Evolutionary conservation across 2,888 invertebrate genomes (phyloP).

Genomic region (Cephus pygmeus): DNA sequence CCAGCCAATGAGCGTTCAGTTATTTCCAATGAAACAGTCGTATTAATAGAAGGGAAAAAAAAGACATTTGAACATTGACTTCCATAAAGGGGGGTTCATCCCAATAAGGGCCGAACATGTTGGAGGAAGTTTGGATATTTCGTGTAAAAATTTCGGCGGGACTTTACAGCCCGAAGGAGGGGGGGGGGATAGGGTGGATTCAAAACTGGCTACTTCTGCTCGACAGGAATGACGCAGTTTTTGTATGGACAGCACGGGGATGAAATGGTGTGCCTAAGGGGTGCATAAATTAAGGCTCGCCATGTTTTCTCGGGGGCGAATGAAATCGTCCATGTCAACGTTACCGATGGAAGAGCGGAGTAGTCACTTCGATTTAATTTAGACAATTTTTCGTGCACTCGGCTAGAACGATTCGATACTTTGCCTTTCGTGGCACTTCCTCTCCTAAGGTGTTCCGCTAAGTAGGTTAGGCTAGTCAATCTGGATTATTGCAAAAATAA

Average conservation of each 20-base stretch:
- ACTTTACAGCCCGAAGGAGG: not conserved
- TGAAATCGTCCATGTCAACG: slow-evolving; percentile 21
- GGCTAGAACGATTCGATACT: not conserved
- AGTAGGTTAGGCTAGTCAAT: not conserved
- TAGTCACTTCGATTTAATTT: not conserved
- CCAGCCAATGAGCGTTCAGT: not conserved
- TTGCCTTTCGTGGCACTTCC: not conserved
- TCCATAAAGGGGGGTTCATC: not conserved
- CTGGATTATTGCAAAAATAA: not conserved
- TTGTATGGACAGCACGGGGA: not conserved
- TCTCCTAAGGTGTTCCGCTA: not conserved
- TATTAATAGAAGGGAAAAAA: not conserved
- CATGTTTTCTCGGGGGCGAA: slow-evolving; percentile 45
- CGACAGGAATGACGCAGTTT: not conserved
- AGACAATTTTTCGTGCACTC: not conserved
- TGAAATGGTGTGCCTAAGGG: slow-evolving; percentile 35
- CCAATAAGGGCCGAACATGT: not conserved
- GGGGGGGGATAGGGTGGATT: slow-evolving; percentile 3
- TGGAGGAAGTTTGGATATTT: not conserved
- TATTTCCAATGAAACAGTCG: not conserved
- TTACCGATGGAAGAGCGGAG: not conserved
- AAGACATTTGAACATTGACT: not conserved
- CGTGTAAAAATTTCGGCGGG: not conserved
- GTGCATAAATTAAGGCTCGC: slow-evolving; percentile 51
- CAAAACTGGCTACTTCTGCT: slow-evolving; percentile 16